These are phyloP conservation scores for Eupeodes corollae DNA, from an alignment of 1,140 invertebrate genomes.

Conservation along the genomic window DNA sequence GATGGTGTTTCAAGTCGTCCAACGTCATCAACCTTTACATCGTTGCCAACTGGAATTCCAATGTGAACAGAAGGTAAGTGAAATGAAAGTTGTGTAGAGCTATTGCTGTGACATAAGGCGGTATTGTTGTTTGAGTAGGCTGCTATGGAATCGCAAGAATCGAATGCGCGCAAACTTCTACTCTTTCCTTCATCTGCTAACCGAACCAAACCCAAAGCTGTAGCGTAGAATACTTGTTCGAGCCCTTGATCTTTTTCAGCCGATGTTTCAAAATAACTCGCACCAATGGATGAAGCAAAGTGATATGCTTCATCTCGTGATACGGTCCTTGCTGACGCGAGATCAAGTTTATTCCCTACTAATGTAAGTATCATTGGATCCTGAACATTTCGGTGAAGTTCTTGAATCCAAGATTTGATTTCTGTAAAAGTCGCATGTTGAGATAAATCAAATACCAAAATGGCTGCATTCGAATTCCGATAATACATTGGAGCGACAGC, in stretches of 20 bases:
- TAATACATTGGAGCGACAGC: slow-evolving; percentile 90
- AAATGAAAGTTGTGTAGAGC: slow-evolving; percentile 14
- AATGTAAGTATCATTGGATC: slow-evolving; percentile 63
- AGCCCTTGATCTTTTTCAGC: slow-evolving; percentile 63
- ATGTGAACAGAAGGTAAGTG: slow-evolving; percentile 28
- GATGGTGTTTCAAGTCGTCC: slow-evolving; percentile 44
- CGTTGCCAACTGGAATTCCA: slow-evolving; percentile 35
- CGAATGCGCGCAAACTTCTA: slow-evolving; percentile 40
- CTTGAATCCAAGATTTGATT: slow-evolving; percentile 70
- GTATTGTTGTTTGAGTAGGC: slow-evolving; percentile 32
- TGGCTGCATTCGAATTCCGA: slow-evolving; percentile 74
- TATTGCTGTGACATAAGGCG: slow-evolving; percentile 18
- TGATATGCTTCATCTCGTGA: slow-evolving; percentile 53
- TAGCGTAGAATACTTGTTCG: slow-evolving; percentile 53
- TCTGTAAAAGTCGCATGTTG: slow-evolving; percentile 56
- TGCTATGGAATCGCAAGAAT: slow-evolving; percentile 38
- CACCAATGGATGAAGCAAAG: slow-evolving; percentile 73
- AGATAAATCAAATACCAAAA: slow-evolving; percentile 80
- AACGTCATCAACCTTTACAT: slow-evolving; percentile 41
- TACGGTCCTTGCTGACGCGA: slow-evolving; percentile 51
- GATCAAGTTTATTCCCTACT: slow-evolving; percentile 78
- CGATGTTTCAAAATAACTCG: slow-evolving; percentile 71
- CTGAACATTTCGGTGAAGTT: slow-evolving; percentile 64
- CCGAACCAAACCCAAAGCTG: slow-evolving; percentile 47
- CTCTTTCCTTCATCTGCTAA: slow-evolving; percentile 39